Base-by-base conservation (phyloP, 2,888 invertebrate species). In the Molorchus minor region DNA sequence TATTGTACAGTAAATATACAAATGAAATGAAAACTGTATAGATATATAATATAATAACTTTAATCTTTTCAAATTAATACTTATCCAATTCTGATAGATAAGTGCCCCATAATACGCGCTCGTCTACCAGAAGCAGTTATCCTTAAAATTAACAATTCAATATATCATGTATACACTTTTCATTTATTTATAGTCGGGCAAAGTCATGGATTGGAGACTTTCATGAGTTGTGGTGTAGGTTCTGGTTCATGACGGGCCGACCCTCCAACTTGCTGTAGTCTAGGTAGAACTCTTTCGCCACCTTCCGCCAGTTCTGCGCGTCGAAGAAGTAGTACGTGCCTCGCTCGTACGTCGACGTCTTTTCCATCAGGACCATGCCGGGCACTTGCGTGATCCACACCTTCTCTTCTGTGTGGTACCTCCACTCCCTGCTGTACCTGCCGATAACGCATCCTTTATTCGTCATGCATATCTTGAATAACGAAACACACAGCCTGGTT, bases 311-410 rank as follows among this genome's bases (percentile, higher is more conserved):
- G 84, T 93, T 97, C 83, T 95, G 93, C 79, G 96, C 96, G 85
- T 99, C 99, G 82, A 99, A 99, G 84, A 97, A 97, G 85, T 96
- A 98, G 85, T 99, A 99, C 76, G 97, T 98, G 84, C 98, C 98
- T 79, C 97, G 88, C 85, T 99, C 98, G 84, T 96, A 98, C 72
- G 94, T 93, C 75, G 90, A 89, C 69, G 96, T 97, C 84, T 98
- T 98, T 82, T 98, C 96, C 74, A 93, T 88, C 78, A 95, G 91
- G 72, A 93, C 91, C 86, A 96, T 91, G 73, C 96, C 96, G 70
- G 96, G 96, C 76, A 96, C 96, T 82, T 97, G 92, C 75, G 97
- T 98, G 81, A 98, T 96, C 98, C 98, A 98, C 77, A 98, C 95
- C 82, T 96, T 94, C 81, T 99, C 98, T 81, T 97, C 96, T 86